These are phyloP conservation scores for Trichomycterus rosablanca DNA, from an alignment of 2,113 vertebrate species.

Conservation along the genomic window DNA sequence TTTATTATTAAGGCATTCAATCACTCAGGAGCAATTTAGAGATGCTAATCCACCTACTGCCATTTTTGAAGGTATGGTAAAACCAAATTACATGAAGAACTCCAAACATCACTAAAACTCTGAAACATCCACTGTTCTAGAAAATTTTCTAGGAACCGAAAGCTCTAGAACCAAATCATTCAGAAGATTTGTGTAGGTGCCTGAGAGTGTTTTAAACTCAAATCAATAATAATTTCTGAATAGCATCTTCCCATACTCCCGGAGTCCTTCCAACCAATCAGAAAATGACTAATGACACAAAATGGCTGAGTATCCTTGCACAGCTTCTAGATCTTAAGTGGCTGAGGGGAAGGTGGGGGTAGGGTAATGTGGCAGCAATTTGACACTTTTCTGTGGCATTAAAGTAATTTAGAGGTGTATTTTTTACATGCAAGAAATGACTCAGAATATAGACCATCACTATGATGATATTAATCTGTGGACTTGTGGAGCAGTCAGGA, in stretches of 20 bases:
- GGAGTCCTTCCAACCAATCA: conserved; percentile 72
- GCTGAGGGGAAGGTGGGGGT: conserved; percentile 63
- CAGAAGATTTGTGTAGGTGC: too few species aligned
- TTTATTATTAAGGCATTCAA: too few species aligned
- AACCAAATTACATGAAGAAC: too few species aligned
- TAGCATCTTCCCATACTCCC: conserved; percentile 62
- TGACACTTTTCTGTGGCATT: conserved; percentile 73
- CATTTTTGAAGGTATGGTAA: too few species aligned
- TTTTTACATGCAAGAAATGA: conserved; percentile 85
- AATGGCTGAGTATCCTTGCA: conserved; percentile 75
- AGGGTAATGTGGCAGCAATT: conserved; percentile 81
- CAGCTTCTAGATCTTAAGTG: conserved; percentile 69
- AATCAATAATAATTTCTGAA: too few species aligned
- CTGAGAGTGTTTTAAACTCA: too few species aligned
- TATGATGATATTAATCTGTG: conserved; percentile 75
- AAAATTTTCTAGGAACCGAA: too few species aligned
- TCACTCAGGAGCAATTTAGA: too few species aligned
- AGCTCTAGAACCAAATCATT: too few species aligned
- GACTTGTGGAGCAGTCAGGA: conserved; percentile 65
- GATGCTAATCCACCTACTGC: too few species aligned
- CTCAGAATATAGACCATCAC: conserved; percentile 83
- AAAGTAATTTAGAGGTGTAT: conserved; percentile 80
- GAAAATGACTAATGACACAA: conserved; percentile 74
- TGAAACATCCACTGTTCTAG: too few species aligned
- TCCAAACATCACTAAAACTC: too few species aligned